Base-by-base conservation (phyloP, 92 coral and sea anemone species). In the Isaurus tuberculatus region DNA sequence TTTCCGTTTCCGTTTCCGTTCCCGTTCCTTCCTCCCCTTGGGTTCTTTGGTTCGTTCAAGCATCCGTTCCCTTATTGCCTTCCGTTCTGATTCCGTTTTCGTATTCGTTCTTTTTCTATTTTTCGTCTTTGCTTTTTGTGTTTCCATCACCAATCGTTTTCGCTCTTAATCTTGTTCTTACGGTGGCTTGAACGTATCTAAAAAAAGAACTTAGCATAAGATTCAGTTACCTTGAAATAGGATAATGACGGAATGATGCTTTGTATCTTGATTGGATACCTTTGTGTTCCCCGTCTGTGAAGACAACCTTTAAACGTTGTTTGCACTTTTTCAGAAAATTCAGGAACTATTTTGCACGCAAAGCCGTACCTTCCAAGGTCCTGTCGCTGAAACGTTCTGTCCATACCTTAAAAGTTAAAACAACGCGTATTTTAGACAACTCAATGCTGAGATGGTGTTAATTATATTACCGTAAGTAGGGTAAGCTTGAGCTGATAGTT, bases 301-400 rank as follows among this genome's bases (percentile, higher is more conserved):
- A 96, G 79, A 73, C 99, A 96, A 1, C 98, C 98, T 9, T 92
- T 91, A 44, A 90, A 94, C 1, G 97, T 94, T 75, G 87, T 92
- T 17, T 85, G 89, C 27, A 86, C 91, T 23, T 42, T 67, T 73
- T 96, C 99, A 14, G 99, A 96, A 69, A 86, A 94, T 86, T 94
- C 98, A 14, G 99, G 99, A 2, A 96, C 99, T 29, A 96, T 88
- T 79, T 96, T 96, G 88, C 98, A 96, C 42, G 98, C 94, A 72
- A 88, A 94, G 23, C 99, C 99, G 69, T 96, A 85, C 69, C 81
- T 73, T n/a, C 99, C 99, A 22, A 96, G 91, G 44, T 89, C 92
- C 46, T 90, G 90, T 4, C 98, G 91, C 83, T 96, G 99, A 64
- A 88, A 92, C 3, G 99, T 96, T 77, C 82, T 85, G 84, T 96